phyloP scores from a whole-genome alignment of 2,888 invertebrate species.

The Hemistola chrysoprasaria region DNA sequence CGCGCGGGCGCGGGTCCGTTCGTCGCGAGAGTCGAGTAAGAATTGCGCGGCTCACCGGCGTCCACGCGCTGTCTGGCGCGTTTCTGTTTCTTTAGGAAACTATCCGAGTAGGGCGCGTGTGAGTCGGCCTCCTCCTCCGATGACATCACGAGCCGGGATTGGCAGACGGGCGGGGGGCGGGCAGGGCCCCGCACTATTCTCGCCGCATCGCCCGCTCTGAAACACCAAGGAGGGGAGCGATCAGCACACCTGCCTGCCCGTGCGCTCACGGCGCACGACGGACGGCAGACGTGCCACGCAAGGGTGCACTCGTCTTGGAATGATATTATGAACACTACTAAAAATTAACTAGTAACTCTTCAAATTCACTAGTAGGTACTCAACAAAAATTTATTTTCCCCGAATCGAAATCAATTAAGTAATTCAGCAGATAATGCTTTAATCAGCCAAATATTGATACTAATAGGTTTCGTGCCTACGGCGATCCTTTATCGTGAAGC shows the following conservation, averaged over 20 bases:
- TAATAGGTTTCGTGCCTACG: slow-evolving; percentile 21
- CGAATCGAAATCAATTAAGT: slow-evolving; percentile 16
- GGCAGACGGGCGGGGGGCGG: slow-evolving; percentile 88
- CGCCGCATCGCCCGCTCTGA: slow-evolving; percentile 79
- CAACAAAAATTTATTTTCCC: too few relatives aligned
- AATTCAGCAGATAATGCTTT: slow-evolving; percentile 8
- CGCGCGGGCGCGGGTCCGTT: slow-evolving; percentile 80
- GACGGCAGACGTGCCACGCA: slow-evolving; percentile 36
- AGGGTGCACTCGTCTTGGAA: slow-evolving; percentile 23
- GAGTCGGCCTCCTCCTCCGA: slow-evolving; percentile 97
- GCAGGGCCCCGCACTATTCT: slow-evolving; percentile 77
- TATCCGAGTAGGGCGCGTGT: slow-evolving; percentile 96
- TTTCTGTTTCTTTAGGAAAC: slow-evolving; percentile 95
- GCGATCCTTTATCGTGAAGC: slow-evolving; percentile 56
- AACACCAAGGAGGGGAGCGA: slow-evolving; percentile 67
- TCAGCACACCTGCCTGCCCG: slow-evolving; percentile 67
- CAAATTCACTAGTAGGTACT: too few relatives aligned
- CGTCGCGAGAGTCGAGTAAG: slow-evolving; percentile 86
- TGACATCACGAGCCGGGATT: slow-evolving; percentile 95
- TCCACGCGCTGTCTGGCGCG: slow-evolving; percentile 97
- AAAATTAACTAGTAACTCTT: slow-evolving; percentile 45
- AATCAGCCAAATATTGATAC: slow-evolving; percentile 14
- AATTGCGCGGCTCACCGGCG: slow-evolving; percentile 97
- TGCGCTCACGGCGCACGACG: slow-evolving; percentile 45
- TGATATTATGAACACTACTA: slow-evolving; percentile 5